A percentile compares a stretch with the other conserved stretches of the same genome.
phyloP scores from a whole-genome alignment of 2,888 invertebrate species.

The Strigamia maritima region DNA sequence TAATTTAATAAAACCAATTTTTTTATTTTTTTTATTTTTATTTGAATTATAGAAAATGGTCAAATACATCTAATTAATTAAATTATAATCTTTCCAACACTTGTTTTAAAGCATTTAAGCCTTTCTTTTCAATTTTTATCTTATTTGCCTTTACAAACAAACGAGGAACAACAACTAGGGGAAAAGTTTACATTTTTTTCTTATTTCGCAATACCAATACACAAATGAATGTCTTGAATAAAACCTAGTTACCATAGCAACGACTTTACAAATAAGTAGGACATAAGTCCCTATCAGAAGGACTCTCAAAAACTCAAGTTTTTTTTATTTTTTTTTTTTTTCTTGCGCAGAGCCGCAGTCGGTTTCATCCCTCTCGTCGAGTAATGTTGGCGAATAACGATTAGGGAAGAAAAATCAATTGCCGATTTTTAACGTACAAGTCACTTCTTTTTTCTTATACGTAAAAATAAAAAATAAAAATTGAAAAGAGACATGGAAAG shows the following conservation, averaged over 20 bases:
- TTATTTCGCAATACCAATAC: background rate
- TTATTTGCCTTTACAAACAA: background rate
- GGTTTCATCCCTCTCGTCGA: background rate
- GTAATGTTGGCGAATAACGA: background rate
- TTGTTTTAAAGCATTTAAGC: no score
- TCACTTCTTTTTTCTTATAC: background rate
- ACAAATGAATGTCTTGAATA: conserved; percentile 19
- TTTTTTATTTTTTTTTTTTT: background rate
- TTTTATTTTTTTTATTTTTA: background rate
- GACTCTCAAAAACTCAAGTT: conserved; percentile 19
- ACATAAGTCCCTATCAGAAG: conserved; percentile 19
- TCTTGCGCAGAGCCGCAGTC: conserved; percentile 8
- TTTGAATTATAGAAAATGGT: no score
- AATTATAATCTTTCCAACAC: no score
- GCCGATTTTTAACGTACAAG: background rate
- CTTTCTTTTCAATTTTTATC: no score
- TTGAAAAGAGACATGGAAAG: background rate
- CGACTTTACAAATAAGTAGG: conserved; percentile 23
- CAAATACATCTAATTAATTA: no score
- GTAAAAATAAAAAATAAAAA: background rate
- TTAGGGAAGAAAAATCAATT: conserved; percentile 5
- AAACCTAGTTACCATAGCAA: background rate
- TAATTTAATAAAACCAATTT: background rate
- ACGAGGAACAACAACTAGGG: background rate
- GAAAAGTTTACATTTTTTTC: background rate